These are phyloP conservation scores for Micrasema longulum DNA, from an alignment of 1,140 invertebrate genomes.

Conservation along the genomic window DNA sequence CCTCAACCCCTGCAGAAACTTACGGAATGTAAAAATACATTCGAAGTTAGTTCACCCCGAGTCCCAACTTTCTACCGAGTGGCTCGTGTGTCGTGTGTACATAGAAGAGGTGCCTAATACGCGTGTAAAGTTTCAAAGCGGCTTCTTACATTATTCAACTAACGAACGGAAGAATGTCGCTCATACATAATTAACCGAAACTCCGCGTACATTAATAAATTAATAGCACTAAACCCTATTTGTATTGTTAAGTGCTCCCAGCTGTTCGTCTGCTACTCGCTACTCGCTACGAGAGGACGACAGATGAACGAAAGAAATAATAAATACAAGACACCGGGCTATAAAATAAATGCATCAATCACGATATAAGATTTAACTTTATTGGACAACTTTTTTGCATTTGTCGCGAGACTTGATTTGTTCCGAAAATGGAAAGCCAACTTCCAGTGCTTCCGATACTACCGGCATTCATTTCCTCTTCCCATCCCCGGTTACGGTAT, in stretches of 20 bases:
- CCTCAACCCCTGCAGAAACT: background rate
- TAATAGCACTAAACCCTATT: no score
- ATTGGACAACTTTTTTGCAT: no score
- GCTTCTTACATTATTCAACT: background rate
- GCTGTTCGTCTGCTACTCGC: no score
- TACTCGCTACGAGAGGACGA: no score
- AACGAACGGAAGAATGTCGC: background rate
- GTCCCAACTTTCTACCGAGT: background rate
- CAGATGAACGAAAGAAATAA: no score
- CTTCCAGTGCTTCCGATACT: slow-evolving; percentile 30
- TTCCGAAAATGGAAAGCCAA: slow-evolving; percentile 14
- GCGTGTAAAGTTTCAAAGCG: slow-evolving; percentile 7
- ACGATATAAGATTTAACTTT: no score
- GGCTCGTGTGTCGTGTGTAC: background rate
- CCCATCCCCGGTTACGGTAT: slow-evolving; percentile 11
- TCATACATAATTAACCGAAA: background rate
- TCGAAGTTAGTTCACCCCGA: background rate
- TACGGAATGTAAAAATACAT: background rate
- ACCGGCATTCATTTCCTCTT: slow-evolving; percentile 25
- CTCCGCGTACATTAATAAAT: background rate
- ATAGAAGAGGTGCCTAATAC: background rate
- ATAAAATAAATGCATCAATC: no score
- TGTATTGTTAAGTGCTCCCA: no score
- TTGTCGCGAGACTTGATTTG: background rate
- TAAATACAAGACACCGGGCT: no score